Base-by-base conservation (phyloP, 2,113 vertebrate genomes). In the Narcine bancroftii region DNA sequence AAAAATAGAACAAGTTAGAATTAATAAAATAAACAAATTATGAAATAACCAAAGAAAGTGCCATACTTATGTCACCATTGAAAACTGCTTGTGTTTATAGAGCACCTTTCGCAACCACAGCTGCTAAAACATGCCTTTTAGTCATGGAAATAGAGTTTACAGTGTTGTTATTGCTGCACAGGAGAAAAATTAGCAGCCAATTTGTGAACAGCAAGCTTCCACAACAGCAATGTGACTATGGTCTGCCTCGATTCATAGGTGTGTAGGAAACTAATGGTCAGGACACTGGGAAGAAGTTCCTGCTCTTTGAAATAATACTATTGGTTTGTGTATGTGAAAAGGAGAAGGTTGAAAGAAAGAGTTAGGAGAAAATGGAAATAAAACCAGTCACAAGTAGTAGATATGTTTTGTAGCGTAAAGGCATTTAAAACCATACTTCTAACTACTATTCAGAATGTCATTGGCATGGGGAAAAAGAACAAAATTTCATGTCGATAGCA, bases 1-100 rank as follows among this genome's bases (percentile, higher is more conserved):
- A n/a, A 85, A 85, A 53, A 85, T 85, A 24, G 39, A 47, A 71
- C 42, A 45, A 91, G 89, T 69, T 91, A 33, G 65, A 91, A 71
- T 69, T 39, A 42, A 69, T 69, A 13, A 91, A 91, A 69, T 33
- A 45, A 91, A 91, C 39, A 65, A 91, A 69, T 66, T 24, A 65
- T 42, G 53, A 91, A 91, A 91, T 91, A 69, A 47, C 42, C 56
- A 89, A 69, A 47, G 26, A 42, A 69, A 47, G 13, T 29, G 29
- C 21, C 66, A 24, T n/a, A n/a, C n/a, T n/a, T 69, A 69, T 69
- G 66, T 69, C 21, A 2, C 21, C 21, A 69, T 21, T 26, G 21
- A 24, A 24, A 69, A 69, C 21, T 24, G 17, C 66, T 69, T 69
- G 66, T 69, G 66, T 69, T 69, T 69, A 69, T 69, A 69, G 66